A percentile compares a stretch with the other conserved stretches of the same genome.
phyloP scores from a whole-genome alignment of 2,797 vertebrate species.

The Argentina silus region DNA sequence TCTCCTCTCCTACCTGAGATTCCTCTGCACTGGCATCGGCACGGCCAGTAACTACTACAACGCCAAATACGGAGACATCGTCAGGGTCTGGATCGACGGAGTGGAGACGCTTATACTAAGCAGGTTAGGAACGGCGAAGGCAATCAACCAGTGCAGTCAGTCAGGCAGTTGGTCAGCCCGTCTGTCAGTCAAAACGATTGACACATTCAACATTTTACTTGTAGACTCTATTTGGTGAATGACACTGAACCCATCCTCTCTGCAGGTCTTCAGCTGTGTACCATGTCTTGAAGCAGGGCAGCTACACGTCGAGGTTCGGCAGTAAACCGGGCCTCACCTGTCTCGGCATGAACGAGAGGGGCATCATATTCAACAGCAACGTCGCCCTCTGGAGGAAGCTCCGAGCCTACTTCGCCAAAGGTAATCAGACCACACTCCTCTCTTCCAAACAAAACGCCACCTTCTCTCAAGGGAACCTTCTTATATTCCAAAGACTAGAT shows the following conservation, averaged over 20 bases:
- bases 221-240: background rate
- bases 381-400: slow-evolving; percentile 85
- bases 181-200: background rate
- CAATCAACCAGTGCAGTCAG: background rate
- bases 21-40: slow-evolving; percentile 86
- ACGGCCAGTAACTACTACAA: slow-evolving; percentile 96
- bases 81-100: slow-evolving; percentile 93
- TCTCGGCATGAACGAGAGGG: slow-evolving; percentile 92
- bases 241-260: background rate
- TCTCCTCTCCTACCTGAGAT: slow-evolving; percentile 87
- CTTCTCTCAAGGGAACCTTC: no score
- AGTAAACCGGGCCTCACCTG: slow-evolving; percentile 88
- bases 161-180: background rate
- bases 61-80: slow-evolving; percentile 89
- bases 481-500: no score
- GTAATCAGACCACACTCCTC: slow-evolving; percentile 65
- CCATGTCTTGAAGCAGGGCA: slow-evolving; percentile 85
- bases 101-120: slow-evolving; percentile 94
- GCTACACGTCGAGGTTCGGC: slow-evolving; percentile 88
- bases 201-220: background rate
- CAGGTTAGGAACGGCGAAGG: slow-evolving; percentile 76
- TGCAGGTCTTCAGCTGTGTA: slow-evolving; percentile 86
- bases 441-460: no score
- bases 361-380: slow-evolving; percentile 95
- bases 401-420: slow-evolving; percentile 88